phyloP scores from a whole-genome alignment of 2,113 vertebrate genomes.

The Puntigrus tetrazona region DNA sequence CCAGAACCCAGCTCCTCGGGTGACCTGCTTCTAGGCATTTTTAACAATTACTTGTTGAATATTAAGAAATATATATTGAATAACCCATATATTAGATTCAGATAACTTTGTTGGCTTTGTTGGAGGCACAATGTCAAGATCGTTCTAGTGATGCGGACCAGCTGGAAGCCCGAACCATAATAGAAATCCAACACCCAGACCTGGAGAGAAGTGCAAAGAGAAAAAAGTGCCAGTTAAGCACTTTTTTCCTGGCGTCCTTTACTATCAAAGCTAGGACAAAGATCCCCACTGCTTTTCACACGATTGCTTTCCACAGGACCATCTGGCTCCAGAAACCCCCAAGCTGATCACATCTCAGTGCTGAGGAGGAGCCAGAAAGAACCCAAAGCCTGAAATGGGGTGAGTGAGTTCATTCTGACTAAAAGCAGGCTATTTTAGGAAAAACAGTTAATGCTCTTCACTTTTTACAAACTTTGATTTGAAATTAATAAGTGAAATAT shows the following conservation, averaged over 20 bases:
- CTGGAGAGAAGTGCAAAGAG: slow-evolving; percentile 26
- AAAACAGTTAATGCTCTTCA: background rate
- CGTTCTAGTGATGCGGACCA: slow-evolving; percentile 42
- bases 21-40: slow-evolving; percentile 40
- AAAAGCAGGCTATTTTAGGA: slow-evolving; percentile 6
- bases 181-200: slow-evolving; percentile 41
- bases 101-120: slow-evolving; percentile 36
- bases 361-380: slow-evolving; percentile 38
- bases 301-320: slow-evolving; percentile 41
- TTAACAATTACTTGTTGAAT: slow-evolving; percentile 18
- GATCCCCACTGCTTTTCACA: slow-evolving; percentile 54
- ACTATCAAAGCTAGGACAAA: slow-evolving; percentile 45
- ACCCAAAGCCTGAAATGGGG: slow-evolving; percentile 31
- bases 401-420: slow-evolving; percentile 45
- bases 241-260: slow-evolving; percentile 45
- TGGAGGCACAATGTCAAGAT: slow-evolving; percentile 36
- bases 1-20: slow-evolving; percentile 27
- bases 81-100: background rate
- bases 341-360: slow-evolving; percentile 28
- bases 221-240: slow-evolving; percentile 47
- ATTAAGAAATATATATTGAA: slow-evolving; percentile 7
- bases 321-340: slow-evolving; percentile 50
- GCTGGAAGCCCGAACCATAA: slow-evolving; percentile 51
- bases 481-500: background rate
- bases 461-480: background rate